Evolutionary conservation across 2,797 vertebrate species (phyloP).

Genomic region (Gymnothorax reevesii): DNA sequence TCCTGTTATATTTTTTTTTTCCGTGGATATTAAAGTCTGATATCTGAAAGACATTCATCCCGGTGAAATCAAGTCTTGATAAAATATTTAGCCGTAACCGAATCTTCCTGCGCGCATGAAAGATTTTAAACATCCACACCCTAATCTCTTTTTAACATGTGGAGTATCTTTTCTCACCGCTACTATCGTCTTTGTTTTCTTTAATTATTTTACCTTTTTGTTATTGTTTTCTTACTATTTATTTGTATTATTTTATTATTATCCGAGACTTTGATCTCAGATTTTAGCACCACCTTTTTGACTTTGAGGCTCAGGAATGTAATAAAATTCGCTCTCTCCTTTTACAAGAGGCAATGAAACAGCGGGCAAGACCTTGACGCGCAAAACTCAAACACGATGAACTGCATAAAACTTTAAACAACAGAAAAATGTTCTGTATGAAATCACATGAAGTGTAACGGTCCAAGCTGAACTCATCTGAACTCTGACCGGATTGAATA

Average conservation of each 20-base stretch:
- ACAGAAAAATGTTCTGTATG: too few species aligned
- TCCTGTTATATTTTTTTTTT: slow-evolving; percentile 36
- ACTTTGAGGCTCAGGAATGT: not conserved
- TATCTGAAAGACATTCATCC: slow-evolving; percentile 37
- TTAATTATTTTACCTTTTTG: not conserved
- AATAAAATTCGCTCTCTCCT: slow-evolving; percentile 30
- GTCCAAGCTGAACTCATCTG: not conserved
- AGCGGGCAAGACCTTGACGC: too few species aligned
- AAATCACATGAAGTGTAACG: too few species aligned
- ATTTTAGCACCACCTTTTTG: slow-evolving; percentile 23
- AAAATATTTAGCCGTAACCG: slow-evolving; percentile 46
- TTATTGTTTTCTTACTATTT: too few species aligned
- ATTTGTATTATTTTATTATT: not conserved
- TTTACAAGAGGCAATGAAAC: slow-evolving; percentile 20
- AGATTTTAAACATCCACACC: slow-evolving; percentile 31
- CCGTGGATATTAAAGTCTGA: slow-evolving; percentile 50
- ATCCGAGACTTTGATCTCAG: slow-evolving; percentile 7
- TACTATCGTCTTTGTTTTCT: not conserved
- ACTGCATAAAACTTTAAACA: not conserved
- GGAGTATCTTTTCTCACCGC: slow-evolving; percentile 37
- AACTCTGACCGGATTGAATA: not conserved
- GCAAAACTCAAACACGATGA: not conserved
- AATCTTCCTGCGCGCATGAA: slow-evolving; percentile 31
- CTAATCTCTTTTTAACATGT: slow-evolving; percentile 32
- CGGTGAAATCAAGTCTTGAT: slow-evolving; percentile 43